phyloP scores from a whole-genome alignment of 64 coral and sea anemone species.

The Montipora capricornis region DNA sequence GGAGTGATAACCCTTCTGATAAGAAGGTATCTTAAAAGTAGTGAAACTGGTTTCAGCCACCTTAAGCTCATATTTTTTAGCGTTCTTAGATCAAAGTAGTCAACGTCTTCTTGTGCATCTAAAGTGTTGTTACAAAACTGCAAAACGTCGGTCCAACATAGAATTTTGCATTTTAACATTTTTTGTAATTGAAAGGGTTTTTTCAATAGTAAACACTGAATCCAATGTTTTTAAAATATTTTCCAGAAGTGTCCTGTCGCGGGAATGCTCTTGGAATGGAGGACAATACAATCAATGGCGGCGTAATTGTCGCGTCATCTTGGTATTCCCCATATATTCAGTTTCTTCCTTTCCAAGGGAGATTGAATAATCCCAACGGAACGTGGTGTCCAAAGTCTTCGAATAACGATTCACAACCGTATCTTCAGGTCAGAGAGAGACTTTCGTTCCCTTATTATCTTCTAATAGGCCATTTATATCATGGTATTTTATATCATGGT shows the following conservation, averaged over 20 bases:
- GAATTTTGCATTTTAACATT: too few species aligned
- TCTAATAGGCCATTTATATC: neutral
- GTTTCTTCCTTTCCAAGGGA: constrained; percentile 33
- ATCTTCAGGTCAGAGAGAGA: constrained; percentile 43
- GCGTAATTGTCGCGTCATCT: constrained; percentile 24
- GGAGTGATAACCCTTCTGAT: too few species aligned
- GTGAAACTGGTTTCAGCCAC: too few species aligned
- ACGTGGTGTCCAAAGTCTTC: constrained; percentile 49
- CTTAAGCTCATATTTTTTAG: too few species aligned
- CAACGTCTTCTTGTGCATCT: too few species aligned
- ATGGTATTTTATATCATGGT: too few species aligned
- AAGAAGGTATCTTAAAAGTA: too few species aligned
- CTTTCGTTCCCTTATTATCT: neutral
- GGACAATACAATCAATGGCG: neutral
- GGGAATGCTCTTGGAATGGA: constrained; percentile 18
- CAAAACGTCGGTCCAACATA: too few species aligned
- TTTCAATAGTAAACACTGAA: too few species aligned
- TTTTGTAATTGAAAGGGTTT: too few species aligned
- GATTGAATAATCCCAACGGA: constrained; percentile 48
- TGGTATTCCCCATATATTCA: constrained; percentile 41
- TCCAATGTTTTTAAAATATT: neutral
- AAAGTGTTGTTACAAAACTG: too few species aligned
- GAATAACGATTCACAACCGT: constrained; percentile 17
- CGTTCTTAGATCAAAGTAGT: too few species aligned
- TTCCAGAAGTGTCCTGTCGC: constrained; percentile 14